Evolutionary conservation across 2,113 vertebrate genomes (phyloP), one percentile per base, ranked within the genome.

Genomic region (Prinia subflava): DNA sequence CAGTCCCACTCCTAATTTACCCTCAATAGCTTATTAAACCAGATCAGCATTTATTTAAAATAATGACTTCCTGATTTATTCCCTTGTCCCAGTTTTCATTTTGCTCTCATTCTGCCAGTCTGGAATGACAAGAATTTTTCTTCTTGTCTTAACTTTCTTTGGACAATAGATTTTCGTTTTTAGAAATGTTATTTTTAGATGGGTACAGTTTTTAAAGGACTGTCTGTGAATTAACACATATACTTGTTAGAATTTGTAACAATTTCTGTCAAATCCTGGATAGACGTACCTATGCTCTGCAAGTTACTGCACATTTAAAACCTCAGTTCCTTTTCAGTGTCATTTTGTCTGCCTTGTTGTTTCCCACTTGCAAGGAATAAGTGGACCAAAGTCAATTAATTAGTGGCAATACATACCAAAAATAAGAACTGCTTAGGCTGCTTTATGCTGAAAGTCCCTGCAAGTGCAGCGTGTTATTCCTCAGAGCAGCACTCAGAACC

Each of bases 31-130:
- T 88, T 93, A 60, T 77, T 86, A 83, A 92, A 77, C 59, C n/a
- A 88, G 41, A 92, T 78, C 75, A 88, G 71, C 75, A 88, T 88
- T 94, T 94, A 70, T 96, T 92, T 94, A 86, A 88, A 92, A 83
- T 94, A 96, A 95, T 68, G 79, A 64, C 52, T 96, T 55, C 49
- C 41, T 86, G 82, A 75, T 93, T 93, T 95, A 83, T 96, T 77
- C 79, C 24, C 20, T 37, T 92, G 92, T 78, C 82, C 94, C 85
- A 95, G 64, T 97, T 96, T 93, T 95, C 76, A 81, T 55, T 90
- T 86, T 60, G 85, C 64, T 96, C 95, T 92, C 83, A 92, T 97
- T 97, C 93, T 93, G 95, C 83, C 94, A 94, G 44, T 80, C 47
- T 78, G 68, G 55, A 95, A 35, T 86, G 90, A 93, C 68, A 93